A percentile compares a stretch with the other conserved stretches of the same genome.
Evolutionary conservation across 1,140 invertebrate genomes (phyloP).

Genomic region (Hirudo medicinalis): DNA sequence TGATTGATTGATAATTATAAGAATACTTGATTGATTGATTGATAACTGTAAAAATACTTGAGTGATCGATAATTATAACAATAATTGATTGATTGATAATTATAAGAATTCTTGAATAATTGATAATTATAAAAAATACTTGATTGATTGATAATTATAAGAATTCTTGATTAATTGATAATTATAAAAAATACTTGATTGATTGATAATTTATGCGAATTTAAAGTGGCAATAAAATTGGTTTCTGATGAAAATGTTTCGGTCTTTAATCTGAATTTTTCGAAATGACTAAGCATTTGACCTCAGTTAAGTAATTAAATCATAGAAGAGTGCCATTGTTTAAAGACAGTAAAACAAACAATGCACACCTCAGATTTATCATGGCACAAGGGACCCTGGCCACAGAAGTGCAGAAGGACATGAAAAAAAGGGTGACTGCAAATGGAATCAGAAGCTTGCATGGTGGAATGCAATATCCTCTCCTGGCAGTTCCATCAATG

Average conservation of each 20-base stretch:
- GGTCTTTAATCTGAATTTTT: no score
- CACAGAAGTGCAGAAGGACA: constrained; percentile 5
- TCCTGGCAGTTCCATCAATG: background rate
- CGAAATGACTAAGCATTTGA: no score
- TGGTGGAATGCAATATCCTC: constrained; percentile 7
- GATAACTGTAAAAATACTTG: background rate
- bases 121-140: no score
- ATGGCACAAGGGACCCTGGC: constrained; percentile 11
- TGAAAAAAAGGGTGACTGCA: background rate
- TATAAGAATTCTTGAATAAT: background rate
- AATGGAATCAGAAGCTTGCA: constrained; percentile 14
- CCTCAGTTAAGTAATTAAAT: no score
- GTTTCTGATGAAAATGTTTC: background rate
- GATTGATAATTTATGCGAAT: background rate
- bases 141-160: background rate
- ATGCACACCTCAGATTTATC: constrained; percentile 8
- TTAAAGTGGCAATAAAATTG: background rate
- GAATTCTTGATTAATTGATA: no score
- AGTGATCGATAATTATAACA: background rate
- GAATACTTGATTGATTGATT: no score
- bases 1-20: background rate
- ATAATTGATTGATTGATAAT: no score
- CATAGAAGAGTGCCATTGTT: no score
- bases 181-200: no score
- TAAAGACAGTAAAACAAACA: no score